Evolutionary conservation across 2,113 vertebrate species (phyloP).

Genomic region (Rhinopithecus roxellana): DNA sequence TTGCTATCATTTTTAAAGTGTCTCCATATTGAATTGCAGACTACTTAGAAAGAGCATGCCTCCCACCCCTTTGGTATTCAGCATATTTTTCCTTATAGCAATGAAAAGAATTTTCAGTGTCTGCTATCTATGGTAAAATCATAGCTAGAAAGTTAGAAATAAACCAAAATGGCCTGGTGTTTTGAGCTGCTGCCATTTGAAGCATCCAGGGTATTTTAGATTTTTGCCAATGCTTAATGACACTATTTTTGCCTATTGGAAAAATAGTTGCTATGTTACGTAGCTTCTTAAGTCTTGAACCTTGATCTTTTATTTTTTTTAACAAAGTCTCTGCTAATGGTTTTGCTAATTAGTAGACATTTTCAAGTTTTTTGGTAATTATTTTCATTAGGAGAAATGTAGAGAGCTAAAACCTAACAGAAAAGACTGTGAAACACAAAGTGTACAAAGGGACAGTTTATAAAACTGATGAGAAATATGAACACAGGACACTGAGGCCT

Average conservation of each 20-base stretch:
- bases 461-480: background rate
- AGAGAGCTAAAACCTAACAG: background rate
- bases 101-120: background rate
- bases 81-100: background rate
- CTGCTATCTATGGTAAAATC: background rate
- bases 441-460: background rate
- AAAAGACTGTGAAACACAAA: background rate
- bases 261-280: background rate
- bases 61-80: background rate
- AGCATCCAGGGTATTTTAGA: background rate
- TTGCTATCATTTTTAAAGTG: background rate
- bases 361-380: background rate
- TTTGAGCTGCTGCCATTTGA: background rate
- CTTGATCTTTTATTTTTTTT: background rate
- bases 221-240: background rate
- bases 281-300: background rate
- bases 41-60: background rate
- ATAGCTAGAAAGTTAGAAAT: background rate
- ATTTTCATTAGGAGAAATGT: background rate
- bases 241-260: background rate
- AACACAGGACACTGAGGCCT: too few relatives aligned
- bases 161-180: background rate
- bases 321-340: background rate
- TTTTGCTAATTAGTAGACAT: constrained; percentile 4
- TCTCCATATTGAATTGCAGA: background rate